Evolutionary conservation across 2,888 invertebrate species (phyloP).

Genomic region (Hetaerina titia): DNA sequence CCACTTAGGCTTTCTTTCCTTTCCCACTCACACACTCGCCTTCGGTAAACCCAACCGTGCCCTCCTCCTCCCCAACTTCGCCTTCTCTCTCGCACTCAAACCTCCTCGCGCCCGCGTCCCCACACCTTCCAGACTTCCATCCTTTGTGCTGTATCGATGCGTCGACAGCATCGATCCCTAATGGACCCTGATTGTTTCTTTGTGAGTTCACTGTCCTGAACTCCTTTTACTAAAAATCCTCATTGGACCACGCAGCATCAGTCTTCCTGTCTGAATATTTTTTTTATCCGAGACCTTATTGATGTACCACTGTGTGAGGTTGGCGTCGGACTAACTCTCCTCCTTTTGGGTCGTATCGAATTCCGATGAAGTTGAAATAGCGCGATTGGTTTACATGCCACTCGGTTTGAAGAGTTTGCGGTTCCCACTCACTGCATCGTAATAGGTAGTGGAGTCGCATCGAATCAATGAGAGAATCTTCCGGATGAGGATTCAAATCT

Average conservation of each 20-base stretch:
- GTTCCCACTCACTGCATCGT: background rate
- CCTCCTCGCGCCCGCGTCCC: too few relatives aligned
- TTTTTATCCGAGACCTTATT: too few relatives aligned
- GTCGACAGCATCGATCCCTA: too few relatives aligned
- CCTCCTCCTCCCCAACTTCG: background rate
- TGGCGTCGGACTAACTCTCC: background rate
- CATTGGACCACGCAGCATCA: too few relatives aligned
- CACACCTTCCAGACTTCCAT: too few relatives aligned
- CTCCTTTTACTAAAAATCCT: too few relatives aligned
- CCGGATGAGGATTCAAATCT: background rate
- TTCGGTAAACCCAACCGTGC: too few relatives aligned
- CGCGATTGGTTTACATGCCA: background rate
- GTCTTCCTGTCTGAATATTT: too few relatives aligned
- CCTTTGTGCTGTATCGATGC: too few relatives aligned
- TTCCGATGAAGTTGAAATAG: background rate
- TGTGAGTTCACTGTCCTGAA: background rate
- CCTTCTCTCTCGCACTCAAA: background rate
- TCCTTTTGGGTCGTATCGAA: background rate
- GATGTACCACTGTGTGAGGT: background rate
- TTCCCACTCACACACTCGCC: too few relatives aligned
- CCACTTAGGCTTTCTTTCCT: background rate
- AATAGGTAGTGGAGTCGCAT: background rate
- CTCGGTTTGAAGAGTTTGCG: background rate
- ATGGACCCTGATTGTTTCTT: background rate
- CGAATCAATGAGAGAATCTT: background rate